Evolutionary conservation across 2,888 invertebrate species (phyloP), one percentile per base, ranked within the genome.

Genomic region (Morpho helenor): DNA sequence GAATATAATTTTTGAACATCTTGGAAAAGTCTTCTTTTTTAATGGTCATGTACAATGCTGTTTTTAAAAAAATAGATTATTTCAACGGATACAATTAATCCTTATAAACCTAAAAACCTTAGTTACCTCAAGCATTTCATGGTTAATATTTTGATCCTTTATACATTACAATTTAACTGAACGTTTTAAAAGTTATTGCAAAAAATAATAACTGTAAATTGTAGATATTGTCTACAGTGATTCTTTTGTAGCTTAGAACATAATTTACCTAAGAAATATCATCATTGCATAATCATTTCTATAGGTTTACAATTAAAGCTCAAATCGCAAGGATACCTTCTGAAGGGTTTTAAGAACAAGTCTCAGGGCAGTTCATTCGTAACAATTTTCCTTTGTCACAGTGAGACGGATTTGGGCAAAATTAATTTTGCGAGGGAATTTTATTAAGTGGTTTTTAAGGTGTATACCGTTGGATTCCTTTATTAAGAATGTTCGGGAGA

Each of bases 381-480:
- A 82, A 82, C 84, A 83, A 87, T 87, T 87, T 86, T 87, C 87
- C 87, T 86, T 82, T 86, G 87, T 87, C 87, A 82, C 81, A 80
- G 79, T 75, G 82, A 81, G 85, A 81, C 79, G 85, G 84, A 84
- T 82, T 86, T 77, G 74, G 81, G 75, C 73, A 77, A 80, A 80
- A 82, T 84, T 85, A 82, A 82, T 84, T 80, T 80, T 72, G 75
- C 74, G 78, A 78, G 80, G 77, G 79, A 80, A 80, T 84, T 82
- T 80, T 82, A 80, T 76, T 75, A 76, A 75, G 74, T 71, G 72
- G 66, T 70, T 70, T 73, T 73, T 71, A 73, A 75, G 73, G 73
- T 75, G 71, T 65, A 61, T 65, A 65, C 66, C 68, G 60, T 66
- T 66, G 66, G 63, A 59, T 62, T 56, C 54, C 56, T 56, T 60